Conservation (phyloP, 2,113 vertebrate genomes). For the Plectropomus leopardus region DNA sequence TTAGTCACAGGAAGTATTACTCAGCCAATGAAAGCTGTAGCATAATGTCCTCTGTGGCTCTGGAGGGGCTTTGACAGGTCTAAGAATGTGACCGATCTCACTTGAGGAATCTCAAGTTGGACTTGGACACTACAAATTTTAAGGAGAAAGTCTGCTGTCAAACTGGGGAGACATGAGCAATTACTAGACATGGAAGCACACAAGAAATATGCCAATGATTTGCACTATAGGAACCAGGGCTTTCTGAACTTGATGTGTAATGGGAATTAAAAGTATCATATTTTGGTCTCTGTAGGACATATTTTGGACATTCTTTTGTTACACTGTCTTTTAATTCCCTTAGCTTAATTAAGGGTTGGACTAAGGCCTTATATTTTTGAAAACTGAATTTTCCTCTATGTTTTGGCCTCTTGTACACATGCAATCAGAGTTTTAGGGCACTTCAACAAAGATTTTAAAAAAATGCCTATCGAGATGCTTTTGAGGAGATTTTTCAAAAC, state of each 20-base stretch:
- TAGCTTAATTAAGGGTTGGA: background rate
- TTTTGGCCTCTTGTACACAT: too few relatives aligned
- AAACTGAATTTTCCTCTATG: too few relatives aligned
- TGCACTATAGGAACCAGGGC: background rate
- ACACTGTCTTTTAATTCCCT: background rate
- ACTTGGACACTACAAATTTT: background rate
- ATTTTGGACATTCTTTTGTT: background rate
- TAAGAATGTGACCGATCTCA: constrained; percentile 1
- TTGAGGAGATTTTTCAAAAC: too few relatives aligned
- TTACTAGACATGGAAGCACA: background rate
- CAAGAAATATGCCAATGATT: background rate
- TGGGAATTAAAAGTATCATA: background rate
- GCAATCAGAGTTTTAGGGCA: too few relatives aligned
- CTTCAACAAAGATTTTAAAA: too few relatives aligned
- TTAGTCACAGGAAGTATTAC: background rate
- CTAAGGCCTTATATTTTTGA: too few relatives aligned
- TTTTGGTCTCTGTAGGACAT: background rate
- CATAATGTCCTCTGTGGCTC: background rate
- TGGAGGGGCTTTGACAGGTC: background rate
- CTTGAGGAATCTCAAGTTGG: background rate
- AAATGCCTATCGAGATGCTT: too few relatives aligned
- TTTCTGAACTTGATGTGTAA: background rate
- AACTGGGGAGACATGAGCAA: background rate
- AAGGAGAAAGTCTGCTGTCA: background rate
- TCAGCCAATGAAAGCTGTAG: background rate